Percentiles rank a stretch among this genome's conserved stretches.
Evolutionary conservation across 2,113 vertebrate species (phyloP).

Genomic region (Ophthalmolycus amberensis): DNA sequence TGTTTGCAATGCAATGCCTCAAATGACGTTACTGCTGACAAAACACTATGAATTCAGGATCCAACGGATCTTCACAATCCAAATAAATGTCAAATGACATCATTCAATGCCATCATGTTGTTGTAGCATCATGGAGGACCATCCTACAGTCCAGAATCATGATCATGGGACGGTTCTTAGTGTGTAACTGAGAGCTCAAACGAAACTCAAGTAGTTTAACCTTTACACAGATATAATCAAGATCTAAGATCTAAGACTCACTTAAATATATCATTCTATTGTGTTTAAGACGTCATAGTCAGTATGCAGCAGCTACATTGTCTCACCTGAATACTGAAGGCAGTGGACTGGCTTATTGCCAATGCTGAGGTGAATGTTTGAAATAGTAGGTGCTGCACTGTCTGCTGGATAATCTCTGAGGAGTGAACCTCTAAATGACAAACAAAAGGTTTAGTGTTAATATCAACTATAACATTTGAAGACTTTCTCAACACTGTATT

Average conservation of each 20-base stretch:
- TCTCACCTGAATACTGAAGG: slow-evolving; percentile 88
- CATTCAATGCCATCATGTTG: neutral
- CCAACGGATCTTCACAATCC: neutral
- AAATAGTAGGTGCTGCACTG: slow-evolving; percentile 72
- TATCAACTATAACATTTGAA: neutral
- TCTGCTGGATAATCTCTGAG: slow-evolving; percentile 82
- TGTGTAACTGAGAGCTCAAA: neutral
- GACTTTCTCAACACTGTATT: neutral
- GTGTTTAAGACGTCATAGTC: neutral
- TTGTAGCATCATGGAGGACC: neutral
- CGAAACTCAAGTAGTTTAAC: neutral
- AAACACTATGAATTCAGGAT: neutral
- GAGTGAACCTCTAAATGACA: slow-evolving; percentile 70
- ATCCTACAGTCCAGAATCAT: neutral
- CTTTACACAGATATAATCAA: neutral
- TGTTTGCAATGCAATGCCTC: neutral
- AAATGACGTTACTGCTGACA: neutral
- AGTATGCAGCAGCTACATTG: neutral
- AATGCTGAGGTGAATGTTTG: slow-evolving; percentile 61
- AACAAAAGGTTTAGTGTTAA: slow-evolving; percentile 1
- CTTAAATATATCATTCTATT: neutral
- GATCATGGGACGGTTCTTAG: neutral
- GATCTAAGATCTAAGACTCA: neutral
- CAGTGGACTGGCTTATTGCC: slow-evolving; percentile 75
- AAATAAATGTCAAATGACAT: neutral